Conservation (phyloP, 1,140 invertebrate species). For the Helicorthomorpha holstii region DNA sequence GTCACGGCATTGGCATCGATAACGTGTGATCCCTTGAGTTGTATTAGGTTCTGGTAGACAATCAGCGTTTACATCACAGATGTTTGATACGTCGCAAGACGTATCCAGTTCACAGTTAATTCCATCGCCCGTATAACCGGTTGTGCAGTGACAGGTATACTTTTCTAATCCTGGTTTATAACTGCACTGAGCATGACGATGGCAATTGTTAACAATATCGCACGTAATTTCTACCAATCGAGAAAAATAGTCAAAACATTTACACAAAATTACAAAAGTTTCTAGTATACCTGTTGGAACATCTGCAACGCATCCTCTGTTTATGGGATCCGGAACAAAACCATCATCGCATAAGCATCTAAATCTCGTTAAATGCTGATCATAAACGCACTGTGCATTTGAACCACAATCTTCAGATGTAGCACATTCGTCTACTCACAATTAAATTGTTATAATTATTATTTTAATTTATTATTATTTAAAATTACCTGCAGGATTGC, state of each 20-base stretch:
- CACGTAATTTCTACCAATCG: conserved; percentile 29
- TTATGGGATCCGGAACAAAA: conserved; percentile 13
- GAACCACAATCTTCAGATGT: conserved; percentile 33
- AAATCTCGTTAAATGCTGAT: conserved; percentile 19
- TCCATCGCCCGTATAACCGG: conserved; percentile 29
- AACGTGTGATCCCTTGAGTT: too few species aligned
- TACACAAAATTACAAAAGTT: neutral
- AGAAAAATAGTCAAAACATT: neutral
- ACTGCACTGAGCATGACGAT: conserved; percentile 44
- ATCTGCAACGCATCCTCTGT: conserved; percentile 30
- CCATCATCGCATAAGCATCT: conserved; percentile 29
- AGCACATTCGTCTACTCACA: conserved; percentile 16
- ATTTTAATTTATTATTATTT: conserved; percentile 1
- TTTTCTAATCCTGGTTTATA: conserved; percentile 19
- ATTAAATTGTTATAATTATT: conserved; percentile 9
- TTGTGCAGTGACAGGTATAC: conserved; percentile 27
- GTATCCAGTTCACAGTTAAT: conserved; percentile 28
- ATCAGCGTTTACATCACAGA: conserved; percentile 64
- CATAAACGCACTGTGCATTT: conserved; percentile 41
- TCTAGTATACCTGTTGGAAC: conserved; percentile 10
- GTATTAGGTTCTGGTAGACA: conserved; percentile 43
- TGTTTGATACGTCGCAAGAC: conserved; percentile 62
- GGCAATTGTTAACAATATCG: conserved; percentile 65
- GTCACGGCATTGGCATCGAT: conserved; percentile 33
- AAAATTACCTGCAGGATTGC: conserved; percentile 14